These are phyloP conservation scores for Brachyopa scutellaris DNA, from an alignment of 2,888 invertebrate species.

Conservation along the genomic window DNA sequence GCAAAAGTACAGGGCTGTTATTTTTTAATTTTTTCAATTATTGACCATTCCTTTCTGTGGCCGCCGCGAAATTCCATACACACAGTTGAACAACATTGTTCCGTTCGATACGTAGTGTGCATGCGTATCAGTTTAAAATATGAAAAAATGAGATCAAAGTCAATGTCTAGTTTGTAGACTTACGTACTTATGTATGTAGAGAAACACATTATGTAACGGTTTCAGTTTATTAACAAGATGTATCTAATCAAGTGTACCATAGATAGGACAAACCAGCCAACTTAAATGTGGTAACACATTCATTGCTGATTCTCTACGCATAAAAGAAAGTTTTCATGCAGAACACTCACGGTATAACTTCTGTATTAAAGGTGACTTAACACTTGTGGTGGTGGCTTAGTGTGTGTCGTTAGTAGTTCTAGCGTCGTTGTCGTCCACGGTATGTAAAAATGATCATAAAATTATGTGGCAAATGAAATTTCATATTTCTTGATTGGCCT, in stretches of 20 bases:
- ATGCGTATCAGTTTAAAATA: constrained; percentile 20
- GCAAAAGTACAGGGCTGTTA: constrained; percentile 31
- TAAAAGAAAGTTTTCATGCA: constrained; percentile 66
- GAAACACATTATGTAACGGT: constrained; percentile 72
- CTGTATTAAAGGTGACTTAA: constrained; percentile 57
- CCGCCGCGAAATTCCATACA: constrained; percentile 23
- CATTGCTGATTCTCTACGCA: constrained; percentile 56
- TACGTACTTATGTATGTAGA: constrained; percentile 13
- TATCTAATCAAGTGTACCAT: constrained; percentile 57
- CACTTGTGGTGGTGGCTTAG: constrained; percentile 14
- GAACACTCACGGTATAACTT: constrained; percentile 35
- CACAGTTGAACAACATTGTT: constrained; percentile 15
- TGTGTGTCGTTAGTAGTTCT: too few relatives aligned
- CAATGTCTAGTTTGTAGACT: constrained; percentile 45
- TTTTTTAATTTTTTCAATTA: constrained; percentile 50
- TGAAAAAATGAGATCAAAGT: constrained; percentile 67
- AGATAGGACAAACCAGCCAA: constrained; percentile 20
- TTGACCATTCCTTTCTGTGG: constrained; percentile 27
- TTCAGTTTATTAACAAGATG: constrained; percentile 61
- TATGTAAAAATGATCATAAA: constrained; percentile 11
- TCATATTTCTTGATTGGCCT: constrained; percentile 44
- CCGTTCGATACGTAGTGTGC: constrained; percentile 7
- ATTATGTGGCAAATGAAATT: constrained; percentile 40
- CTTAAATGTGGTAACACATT: constrained; percentile 63
- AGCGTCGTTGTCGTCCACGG: too few relatives aligned